phyloP scores from a whole-genome alignment of 35 echinoderm and acorn worm genomes.

The Apostichopus japonicus region DNA sequence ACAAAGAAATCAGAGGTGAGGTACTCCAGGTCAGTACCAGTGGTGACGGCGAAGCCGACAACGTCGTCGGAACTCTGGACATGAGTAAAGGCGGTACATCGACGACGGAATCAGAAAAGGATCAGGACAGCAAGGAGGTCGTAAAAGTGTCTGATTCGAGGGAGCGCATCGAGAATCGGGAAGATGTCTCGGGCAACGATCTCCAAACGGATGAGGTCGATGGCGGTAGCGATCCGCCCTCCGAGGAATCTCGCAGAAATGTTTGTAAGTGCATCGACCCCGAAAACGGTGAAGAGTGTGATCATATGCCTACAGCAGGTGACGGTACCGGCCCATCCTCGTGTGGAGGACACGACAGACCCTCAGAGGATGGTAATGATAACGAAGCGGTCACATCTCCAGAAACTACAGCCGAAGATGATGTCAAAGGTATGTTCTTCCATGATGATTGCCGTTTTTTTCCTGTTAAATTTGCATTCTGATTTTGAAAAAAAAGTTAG shows the following conservation, averaged over 20 bases:
- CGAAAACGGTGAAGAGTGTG: conserved; percentile 42
- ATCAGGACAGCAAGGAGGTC: not conserved
- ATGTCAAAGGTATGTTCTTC: not conserved
- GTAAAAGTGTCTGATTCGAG: not conserved
- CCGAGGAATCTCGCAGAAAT: not conserved
- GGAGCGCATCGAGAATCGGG: not conserved
- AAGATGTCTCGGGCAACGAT: not conserved
- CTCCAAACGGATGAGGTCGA: not conserved
- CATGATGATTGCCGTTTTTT: too few species aligned
- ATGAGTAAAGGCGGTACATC: too few species aligned
- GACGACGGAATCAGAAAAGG: not conserved
- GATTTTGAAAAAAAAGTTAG: too few species aligned
- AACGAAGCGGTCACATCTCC: not conserved
- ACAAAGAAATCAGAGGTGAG: too few species aligned
- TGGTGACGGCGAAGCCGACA: too few species aligned
- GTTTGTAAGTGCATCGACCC: conserved; percentile 48
- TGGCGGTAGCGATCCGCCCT: too few species aligned
- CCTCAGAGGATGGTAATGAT: not conserved
- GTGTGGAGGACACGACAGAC: not conserved
- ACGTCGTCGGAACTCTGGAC: too few species aligned
- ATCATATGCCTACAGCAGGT: not conserved
- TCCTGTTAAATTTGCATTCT: too few species aligned
- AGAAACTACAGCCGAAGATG: not conserved
- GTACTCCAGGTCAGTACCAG: too few species aligned
- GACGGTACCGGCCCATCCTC: not conserved